Evolutionary conservation across 2,888 invertebrate species (phyloP).

Genomic region (Papilio elwesi): DNA sequence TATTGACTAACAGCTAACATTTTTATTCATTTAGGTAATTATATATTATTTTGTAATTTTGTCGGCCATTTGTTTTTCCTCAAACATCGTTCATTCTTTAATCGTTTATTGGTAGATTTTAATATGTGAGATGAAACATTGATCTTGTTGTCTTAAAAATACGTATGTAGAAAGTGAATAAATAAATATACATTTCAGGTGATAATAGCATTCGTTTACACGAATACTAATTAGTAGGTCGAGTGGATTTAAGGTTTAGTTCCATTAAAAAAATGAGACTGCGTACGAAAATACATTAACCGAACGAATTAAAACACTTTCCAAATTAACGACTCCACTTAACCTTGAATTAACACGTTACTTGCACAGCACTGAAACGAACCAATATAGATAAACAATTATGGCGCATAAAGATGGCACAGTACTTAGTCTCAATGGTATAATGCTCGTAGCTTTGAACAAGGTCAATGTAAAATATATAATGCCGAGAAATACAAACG

Average conservation of each 20-base stretch:
- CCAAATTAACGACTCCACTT: slow-evolving; percentile 22
- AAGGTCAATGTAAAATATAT: slow-evolving; percentile 50
- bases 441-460: slow-evolving; percentile 42
- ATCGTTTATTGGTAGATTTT: no score
- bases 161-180: no score
- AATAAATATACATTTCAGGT: not conserved
- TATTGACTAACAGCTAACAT: no score
- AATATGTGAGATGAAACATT: no score
- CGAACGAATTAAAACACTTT: slow-evolving; percentile 31
- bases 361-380: slow-evolving; percentile 7
- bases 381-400: slow-evolving; percentile 32
- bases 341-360: slow-evolving; percentile 16
- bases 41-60: no score
- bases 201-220: slow-evolving; percentile 6
- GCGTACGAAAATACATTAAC: slow-evolving; percentile 12
- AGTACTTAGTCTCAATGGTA: slow-evolving; percentile 23
- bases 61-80: no score
- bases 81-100: no score
- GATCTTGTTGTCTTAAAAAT: no score
- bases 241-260: slow-evolving; percentile 10
- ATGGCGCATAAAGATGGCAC: slow-evolving; percentile 31
- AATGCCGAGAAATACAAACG: slow-evolving; percentile 38
- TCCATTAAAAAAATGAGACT: slow-evolving; percentile 14
- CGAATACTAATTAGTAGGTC: slow-evolving; percentile 16
- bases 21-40: no score